Evolutionary conservation across 2,888 invertebrate genomes (phyloP).

Genomic region (Asteroscopus sphinx): DNA sequence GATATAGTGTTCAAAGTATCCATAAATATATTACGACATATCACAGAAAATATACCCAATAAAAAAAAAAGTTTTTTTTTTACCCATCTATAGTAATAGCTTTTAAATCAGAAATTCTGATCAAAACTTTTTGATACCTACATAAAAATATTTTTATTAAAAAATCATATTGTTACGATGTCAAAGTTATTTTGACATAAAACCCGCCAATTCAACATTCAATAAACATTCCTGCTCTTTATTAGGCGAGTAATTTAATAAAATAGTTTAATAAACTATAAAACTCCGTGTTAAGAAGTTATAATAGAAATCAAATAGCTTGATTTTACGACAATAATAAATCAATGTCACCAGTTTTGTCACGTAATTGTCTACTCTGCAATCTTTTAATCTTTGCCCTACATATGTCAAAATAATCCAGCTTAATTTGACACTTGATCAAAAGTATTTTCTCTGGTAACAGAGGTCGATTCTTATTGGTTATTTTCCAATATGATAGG

Average conservation of each 20-base stretch:
- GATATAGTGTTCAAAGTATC: too few species aligned
- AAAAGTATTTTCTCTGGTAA: not conserved
- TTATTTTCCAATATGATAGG: slow-evolving; percentile 53
- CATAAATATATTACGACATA: too few species aligned
- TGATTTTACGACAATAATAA: slow-evolving; percentile 37
- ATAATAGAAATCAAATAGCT: slow-evolving; percentile 27
- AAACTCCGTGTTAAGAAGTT: slow-evolving; percentile 18
- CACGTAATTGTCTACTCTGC: slow-evolving; percentile 29
- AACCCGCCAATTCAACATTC: not conserved
- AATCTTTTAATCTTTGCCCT: slow-evolving; percentile 48
- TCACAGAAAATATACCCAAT: too few species aligned
- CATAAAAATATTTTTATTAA: slow-evolving; percentile 3
- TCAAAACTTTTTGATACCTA: not conserved
- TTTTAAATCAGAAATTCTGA: too few species aligned
- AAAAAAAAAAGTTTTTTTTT: too few species aligned
- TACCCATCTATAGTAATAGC: too few species aligned
- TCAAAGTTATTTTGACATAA: slow-evolving; percentile 13
- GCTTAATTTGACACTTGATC: slow-evolving; percentile 13
- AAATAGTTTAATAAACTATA: slow-evolving; percentile 13
- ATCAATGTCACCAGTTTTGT: slow-evolving; percentile 40
- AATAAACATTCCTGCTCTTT: not conserved
- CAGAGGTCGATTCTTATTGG: slow-evolving; percentile 55
- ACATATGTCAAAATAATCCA: slow-evolving; percentile 31
- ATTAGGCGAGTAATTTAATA: slow-evolving; percentile 18
- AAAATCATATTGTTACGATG: not conserved